Base-by-base conservation (phyloP, 2,888 invertebrate genomes). In the Microctonus aethiopoides region DNA sequence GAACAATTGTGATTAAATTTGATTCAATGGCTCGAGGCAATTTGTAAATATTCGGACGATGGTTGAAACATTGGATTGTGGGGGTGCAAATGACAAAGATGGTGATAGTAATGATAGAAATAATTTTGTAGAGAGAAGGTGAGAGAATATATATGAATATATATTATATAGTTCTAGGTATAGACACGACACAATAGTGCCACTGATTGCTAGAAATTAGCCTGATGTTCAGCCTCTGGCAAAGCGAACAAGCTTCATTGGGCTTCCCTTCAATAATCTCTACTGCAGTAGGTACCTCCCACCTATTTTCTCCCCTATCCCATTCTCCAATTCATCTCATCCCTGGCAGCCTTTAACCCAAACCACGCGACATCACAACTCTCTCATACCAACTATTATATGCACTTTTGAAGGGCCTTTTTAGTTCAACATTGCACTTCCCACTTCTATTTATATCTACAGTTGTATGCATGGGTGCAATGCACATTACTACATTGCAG, bases 171-270 rank as follows among this genome's bases (percentile, higher is more conserved):
- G n/a, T n/a, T 36, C 9, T 1, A 39, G 13, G n/a, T 5, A 39
- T 5, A 39, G 13, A 39, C 0, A 39, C n/a, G 73, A 71, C 68
- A 80, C 77, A 80, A 80, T 80, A 76, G 78, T n/a, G 39, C n/a
- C 68, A 72, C 75, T 81, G 80, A 80, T 80, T 80, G 78, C 74
- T 75, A n/a, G 73, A 75, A 81, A 80, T 80, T 79, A 81, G 80
- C 76, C 72, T 74, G 51, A 46, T 51, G 75, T 72, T 46, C 71
- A 74, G 75, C 73, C 74, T 74, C 74, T 74, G 75, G 75, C 75
- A 70, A 69, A 64, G 70, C 63, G 32, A 59, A 68, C 65, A 57
- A 57, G 39, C 13, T n/a, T 39, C 39, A 39, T 39, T 39, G 39
- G 39, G 39, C n/a, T 39, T 39, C 39, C 39, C 39, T 39, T 39